These are phyloP conservation scores for Operophtera brumata DNA, from an alignment of 2,888 invertebrate genomes.

Conservation along the genomic window DNA sequence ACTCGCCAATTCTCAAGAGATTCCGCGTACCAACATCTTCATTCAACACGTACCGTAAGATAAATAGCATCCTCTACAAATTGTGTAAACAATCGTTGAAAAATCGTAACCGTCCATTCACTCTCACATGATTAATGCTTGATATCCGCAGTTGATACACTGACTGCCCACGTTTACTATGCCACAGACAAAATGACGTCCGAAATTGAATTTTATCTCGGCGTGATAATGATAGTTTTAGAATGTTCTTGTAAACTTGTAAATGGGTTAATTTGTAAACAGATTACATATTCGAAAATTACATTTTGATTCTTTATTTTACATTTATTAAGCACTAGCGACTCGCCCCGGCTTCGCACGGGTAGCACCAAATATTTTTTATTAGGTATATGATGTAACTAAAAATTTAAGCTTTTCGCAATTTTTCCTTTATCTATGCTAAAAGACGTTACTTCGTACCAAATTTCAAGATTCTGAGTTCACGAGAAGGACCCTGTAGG, in stretches of 20 bases:
- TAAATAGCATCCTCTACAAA: slow-evolving; percentile 6
- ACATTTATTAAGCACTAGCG: too few species aligned
- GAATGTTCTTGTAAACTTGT: background rate
- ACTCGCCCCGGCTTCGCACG: too few species aligned
- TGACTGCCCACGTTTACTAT: slow-evolving; percentile 14
- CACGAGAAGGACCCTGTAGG: too few species aligned
- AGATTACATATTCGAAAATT: too few species aligned
- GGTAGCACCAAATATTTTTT: too few species aligned
- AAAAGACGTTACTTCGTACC: too few species aligned
- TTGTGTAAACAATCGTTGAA: slow-evolving; percentile 15
- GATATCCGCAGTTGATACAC: slow-evolving; percentile 14
- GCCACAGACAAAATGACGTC: background rate
- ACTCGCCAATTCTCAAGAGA: background rate
- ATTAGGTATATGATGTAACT: too few species aligned
- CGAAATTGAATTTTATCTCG: background rate
- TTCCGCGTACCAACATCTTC: slow-evolving; percentile 1
- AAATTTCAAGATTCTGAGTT: too few species aligned
- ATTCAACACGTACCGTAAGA: background rate
- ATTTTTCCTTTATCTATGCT: too few species aligned
- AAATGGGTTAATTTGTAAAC: background rate
- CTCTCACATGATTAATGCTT: slow-evolving; percentile 5
- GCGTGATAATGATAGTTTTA: background rate
- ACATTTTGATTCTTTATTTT: background rate
- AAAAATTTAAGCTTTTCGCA: too few species aligned
- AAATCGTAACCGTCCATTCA: slow-evolving; percentile 10